Conservation (phyloP, 2,113 vertebrate species). For the Chamaetylas fuelleborni region DNA sequence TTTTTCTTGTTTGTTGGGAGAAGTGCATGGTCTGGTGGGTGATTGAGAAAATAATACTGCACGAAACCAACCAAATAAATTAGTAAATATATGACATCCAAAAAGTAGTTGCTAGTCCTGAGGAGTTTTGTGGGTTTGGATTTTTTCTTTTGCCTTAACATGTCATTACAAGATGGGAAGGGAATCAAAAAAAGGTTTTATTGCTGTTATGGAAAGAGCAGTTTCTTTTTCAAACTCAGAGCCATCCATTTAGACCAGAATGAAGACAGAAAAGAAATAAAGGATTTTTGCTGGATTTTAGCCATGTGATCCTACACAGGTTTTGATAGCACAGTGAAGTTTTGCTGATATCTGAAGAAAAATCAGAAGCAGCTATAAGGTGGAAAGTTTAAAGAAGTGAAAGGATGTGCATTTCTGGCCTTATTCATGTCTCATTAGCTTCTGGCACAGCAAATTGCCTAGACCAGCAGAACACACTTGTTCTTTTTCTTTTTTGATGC, state of each 20-base stretch:
- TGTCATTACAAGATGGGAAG: neutral
- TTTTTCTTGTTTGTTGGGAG: neutral
- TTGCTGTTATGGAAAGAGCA: neutral
- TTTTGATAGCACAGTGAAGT: neutral
- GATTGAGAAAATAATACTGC: neutral
- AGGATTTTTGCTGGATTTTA: neutral
- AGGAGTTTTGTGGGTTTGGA: neutral
- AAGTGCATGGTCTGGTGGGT: neutral
- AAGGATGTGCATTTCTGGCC: constrained; percentile 13
- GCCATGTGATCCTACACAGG: neutral
- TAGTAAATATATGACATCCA: neutral
- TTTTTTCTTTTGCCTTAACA: neutral
- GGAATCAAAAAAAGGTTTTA: neutral
- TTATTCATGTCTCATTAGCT: constrained; percentile 57
- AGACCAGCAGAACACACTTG: constrained; percentile 23
- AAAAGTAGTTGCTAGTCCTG: neutral
- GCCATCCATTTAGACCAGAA: neutral
- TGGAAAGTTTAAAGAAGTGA: constrained; percentile 33
- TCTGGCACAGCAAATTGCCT: constrained; percentile 27
- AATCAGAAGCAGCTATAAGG: constrained; percentile 4
- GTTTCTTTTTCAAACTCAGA: neutral
- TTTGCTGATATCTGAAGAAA: constrained; percentile 40
- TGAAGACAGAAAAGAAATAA: neutral
- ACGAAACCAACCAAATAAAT: rapidly evolving
- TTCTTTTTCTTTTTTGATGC: constrained; percentile 20